Evolutionary conservation across 37 sponge, comb jelly and placozoan species (phyloP), one percentile per base, ranked within the genome.

Genomic region (Crambe crambe): DNA sequence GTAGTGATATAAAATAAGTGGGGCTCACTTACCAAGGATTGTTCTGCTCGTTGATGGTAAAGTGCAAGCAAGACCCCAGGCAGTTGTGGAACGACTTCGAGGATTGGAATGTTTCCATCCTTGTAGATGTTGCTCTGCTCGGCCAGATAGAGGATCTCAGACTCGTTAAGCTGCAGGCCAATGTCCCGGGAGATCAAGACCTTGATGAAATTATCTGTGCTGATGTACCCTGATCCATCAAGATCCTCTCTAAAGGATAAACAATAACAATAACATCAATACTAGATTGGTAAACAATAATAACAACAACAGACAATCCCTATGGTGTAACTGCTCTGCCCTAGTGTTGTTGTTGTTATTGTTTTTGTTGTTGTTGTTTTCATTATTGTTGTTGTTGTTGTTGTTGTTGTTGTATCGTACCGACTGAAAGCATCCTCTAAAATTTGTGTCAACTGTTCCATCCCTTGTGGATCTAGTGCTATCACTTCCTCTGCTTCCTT

Each of bases 141-240:
- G 0, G 73, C 77, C 20, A 87, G 20, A 36, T 81, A 80, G 35
- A 60, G 27, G 0, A 80, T 41, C 68, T 87, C 88, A 39, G 81
- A 27, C 39, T 87, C 79, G 36, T 87, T 74, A 30, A 87, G 82
- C 22, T 81, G 82, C 2, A 87, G 72, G 0, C 77, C 82, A 32
- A 87, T 75, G 42, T 81, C 72, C 61, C 67, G 76, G 23, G 87
- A 87, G 35, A 31, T 54, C 20, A 87, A 57, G 9, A 81, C 61
- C 29, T 81, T 81, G 22, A 59, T 23, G 37, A 87, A 81, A 57
- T 81, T 77, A 40, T 80, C 82, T 9, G 44, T 35, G 30, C 36
- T 25, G 51, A 87, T 42, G 39, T 42, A 81, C 18, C 88, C 88
- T 41, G 68, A 23, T 2, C 51, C 59, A 0, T 9, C 1, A 2